A percentile compares a stretch with the other conserved stretches of the same genome.
Conservation (phyloP, 2,113 vertebrate genomes). For the Axis porcinus region DNA sequence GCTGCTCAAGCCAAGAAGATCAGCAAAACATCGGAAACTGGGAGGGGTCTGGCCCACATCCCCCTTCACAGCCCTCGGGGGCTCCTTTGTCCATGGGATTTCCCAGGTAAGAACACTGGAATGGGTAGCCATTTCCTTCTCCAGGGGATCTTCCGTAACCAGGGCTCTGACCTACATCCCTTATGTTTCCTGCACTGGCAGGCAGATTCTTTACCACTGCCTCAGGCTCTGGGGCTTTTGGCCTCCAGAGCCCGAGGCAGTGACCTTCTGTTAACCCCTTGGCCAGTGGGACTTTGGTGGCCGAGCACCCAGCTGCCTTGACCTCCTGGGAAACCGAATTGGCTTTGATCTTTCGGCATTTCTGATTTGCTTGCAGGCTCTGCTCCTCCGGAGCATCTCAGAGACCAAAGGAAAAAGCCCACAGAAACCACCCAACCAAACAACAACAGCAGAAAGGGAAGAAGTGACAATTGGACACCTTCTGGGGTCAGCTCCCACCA, state of each 20-base stretch:
- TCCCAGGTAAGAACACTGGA: neutral
- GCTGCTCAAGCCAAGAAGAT: neutral
- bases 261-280: neutral
- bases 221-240: neutral
- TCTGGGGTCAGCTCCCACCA: neutral
- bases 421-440: neutral
- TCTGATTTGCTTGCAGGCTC: neutral
- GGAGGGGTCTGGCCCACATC: neutral
- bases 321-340: neutral
- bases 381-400: neutral
- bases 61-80: neutral
- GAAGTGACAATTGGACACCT: neutral
- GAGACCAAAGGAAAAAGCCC: neutral
- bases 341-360: neutral
- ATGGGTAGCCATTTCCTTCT: neutral
- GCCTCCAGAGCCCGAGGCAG: neutral
- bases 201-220: neutral
- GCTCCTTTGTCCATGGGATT: neutral
- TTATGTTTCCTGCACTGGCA: neutral
- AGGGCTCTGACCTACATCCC: fast-evolving
- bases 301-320: fast-evolving
- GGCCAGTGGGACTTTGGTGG: too few relatives aligned
- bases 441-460: neutral
- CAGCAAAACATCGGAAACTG: fast-evolving
- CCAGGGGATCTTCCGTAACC: neutral